Conservation (phyloP, 1,140 invertebrate genomes). For the Drosophila ohnishii region DNA sequence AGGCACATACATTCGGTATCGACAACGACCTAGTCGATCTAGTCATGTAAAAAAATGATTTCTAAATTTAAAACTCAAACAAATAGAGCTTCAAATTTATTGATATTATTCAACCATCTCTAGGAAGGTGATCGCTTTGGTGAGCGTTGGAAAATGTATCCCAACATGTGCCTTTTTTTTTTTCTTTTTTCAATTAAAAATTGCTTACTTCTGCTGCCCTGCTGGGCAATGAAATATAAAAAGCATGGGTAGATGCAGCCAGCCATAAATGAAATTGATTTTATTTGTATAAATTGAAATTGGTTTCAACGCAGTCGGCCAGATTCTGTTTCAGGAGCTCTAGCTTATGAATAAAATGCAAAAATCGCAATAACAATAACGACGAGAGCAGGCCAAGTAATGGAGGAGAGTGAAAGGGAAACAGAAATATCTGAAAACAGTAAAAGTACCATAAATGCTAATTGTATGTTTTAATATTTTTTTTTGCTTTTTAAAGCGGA, state of each 20-base stretch:
- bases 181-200: slow-evolving; percentile 36
- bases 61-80: too few relatives aligned
- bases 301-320: slow-evolving; percentile 37
- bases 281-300: slow-evolving; percentile 53
- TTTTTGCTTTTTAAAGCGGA: neutral
- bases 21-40: too few relatives aligned
- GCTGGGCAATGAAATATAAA: slow-evolving; percentile 16
- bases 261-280: slow-evolving; percentile 50
- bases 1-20: neutral
- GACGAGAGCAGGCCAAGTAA: neutral
- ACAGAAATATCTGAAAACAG: neutral
- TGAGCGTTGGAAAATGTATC: neutral
- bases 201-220: slow-evolving; percentile 31
- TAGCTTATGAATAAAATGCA: slow-evolving; percentile 39
- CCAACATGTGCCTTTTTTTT: slow-evolving; percentile 2
- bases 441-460: slow-evolving; percentile 4
- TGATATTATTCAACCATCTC: neutral
- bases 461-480: neutral
- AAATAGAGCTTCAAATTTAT: neutral
- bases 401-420: neutral
- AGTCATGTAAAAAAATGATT: too few relatives aligned
- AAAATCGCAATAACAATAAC: slow-evolving; percentile 38
- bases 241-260: slow-evolving; percentile 10
- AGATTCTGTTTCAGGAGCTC: slow-evolving; percentile 3
- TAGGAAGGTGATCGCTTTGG: slow-evolving; percentile 1